Evolutionary conservation across 2,113 vertebrate species (phyloP).

Genomic region (Psephotus haematonotus): DNA sequence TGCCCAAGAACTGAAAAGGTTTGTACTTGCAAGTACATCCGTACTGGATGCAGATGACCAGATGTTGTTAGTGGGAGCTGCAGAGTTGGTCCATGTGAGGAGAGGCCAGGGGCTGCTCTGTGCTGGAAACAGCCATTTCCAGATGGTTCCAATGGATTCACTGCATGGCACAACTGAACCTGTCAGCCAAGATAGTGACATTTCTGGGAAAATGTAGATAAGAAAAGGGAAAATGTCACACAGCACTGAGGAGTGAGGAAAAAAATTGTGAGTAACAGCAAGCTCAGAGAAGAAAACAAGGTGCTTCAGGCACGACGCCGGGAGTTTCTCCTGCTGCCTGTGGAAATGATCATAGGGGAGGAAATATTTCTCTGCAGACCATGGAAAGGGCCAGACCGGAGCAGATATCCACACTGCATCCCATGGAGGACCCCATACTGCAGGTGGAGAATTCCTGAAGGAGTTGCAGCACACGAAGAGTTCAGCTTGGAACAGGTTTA

Average conservation of each 20-base stretch:
- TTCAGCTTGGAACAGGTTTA: neutral
- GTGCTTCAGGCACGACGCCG: neutral
- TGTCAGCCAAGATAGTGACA: neutral
- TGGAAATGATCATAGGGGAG: neutral
- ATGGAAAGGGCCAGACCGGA: neutral
- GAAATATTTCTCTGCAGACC: neutral
- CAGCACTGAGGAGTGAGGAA: neutral
- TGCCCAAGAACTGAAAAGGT: neutral
- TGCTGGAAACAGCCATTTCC: neutral
- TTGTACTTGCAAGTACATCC: neutral
- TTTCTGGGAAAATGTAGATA: neutral
- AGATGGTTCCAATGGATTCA: neutral
- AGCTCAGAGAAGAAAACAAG: neutral
- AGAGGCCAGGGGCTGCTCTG: fast-evolving
- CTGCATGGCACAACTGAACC: neutral
- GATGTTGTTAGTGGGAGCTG: neutral
- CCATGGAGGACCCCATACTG: neutral
- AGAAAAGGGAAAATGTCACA: neutral
- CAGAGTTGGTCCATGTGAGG: neutral
- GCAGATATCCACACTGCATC: neutral
- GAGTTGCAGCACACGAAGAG: neutral
- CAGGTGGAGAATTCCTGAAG: neutral
- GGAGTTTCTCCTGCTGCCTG: neutral
- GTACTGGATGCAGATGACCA: neutral
- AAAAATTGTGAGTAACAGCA: neutral